Evolutionary conservation across 2,888 invertebrate species (phyloP), one percentile per base, ranked within the genome.

Genomic region (Selenia dentaria): DNA sequence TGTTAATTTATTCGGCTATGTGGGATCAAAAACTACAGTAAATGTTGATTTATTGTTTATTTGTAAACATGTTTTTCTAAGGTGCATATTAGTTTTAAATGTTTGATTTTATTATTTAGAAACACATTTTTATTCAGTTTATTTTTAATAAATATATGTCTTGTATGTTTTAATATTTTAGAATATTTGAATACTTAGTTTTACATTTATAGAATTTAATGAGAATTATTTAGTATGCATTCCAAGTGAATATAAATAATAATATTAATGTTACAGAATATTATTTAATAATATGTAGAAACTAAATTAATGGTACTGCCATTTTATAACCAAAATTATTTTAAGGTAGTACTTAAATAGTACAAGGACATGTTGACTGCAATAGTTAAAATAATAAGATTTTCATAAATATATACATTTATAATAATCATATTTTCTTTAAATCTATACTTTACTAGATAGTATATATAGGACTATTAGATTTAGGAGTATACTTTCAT

Each of bases 311-410:
- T 22, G 6, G 6, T 36, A 63, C 61, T 67, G 70, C 70, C 70
- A 70, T 70, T 68, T 57, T 61, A 57, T 52, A 69, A 34, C 67
- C 70, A 70, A 69, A 70, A 51, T 45, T 28, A 51, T 49, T 57
- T 36, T 64, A 62, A 55, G 57, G 31, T 36, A 28, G 35, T 27
- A 31, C 25, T 33, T 9, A n/a, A 8, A 18, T 8, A 25, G 11
- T n/a, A 35, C 16, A 16, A 14, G 9, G 11, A 34, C 10, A 35
- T 34, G 25, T 11, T 14, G 13, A 29, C 35, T 35, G 29, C 26
- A 32, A 36, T 28, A 36, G 11, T 8, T 11, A 28, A 27, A 6
- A 5, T 18, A 6, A 10, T 32, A 32, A 9, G n/a, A 6, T 27
- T 26, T 26, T n/a, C n/a, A n/a, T n/a, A n/a, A n/a, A n/a, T n/a